Conservation (phyloP, 1,140 invertebrate species). For the Meloidogyne hapla region DNA sequence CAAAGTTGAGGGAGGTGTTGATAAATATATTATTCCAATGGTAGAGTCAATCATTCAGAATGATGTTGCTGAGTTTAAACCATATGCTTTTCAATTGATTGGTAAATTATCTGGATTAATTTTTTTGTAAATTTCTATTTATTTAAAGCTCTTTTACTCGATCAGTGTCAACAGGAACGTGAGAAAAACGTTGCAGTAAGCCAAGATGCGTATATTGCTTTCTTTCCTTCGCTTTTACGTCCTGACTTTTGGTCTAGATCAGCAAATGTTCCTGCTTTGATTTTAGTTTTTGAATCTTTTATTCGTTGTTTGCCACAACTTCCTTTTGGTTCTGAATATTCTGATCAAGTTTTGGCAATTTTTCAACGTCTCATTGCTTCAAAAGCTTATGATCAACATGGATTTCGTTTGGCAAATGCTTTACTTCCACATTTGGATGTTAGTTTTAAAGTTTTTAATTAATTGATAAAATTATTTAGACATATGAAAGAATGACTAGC, state of each 20-base stretch:
- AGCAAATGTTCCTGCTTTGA: slow-evolving; percentile 86
- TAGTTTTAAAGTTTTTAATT: slow-evolving; percentile 17
- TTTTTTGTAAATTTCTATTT: neutral
- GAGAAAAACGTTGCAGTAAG: slow-evolving; percentile 65
- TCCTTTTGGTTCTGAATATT: slow-evolving; percentile 43
- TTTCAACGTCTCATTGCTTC: slow-evolving; percentile 95
- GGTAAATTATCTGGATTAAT: slow-evolving; percentile 12
- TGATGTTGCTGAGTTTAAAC: slow-evolving; percentile 78
- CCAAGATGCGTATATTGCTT: slow-evolving; percentile 77
- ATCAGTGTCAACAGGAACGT: slow-evolving; percentile 71
- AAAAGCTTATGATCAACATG: slow-evolving; percentile 91
- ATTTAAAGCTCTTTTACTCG: slow-evolving; percentile 76
- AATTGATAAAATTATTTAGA: neutral
- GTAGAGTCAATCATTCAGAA: slow-evolving; percentile 41
- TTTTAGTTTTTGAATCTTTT: slow-evolving; percentile 81
- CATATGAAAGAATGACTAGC: slow-evolving; percentile 23
- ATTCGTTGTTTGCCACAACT: slow-evolving; percentile 65
- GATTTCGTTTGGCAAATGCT: slow-evolving; percentile 75
- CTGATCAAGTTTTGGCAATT: slow-evolving; percentile 78
- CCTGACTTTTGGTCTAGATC: slow-evolving; percentile 86
- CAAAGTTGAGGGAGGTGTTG: slow-evolving; percentile 26
- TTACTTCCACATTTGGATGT: slow-evolving; percentile 43
- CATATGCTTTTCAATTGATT: slow-evolving; percentile 94
- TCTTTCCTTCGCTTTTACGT: slow-evolving; percentile 82
- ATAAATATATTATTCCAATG: slow-evolving; percentile 40